phyloP scores from a whole-genome alignment of 2,113 vertebrate species.

The Tachysurus vachellii region DNA sequence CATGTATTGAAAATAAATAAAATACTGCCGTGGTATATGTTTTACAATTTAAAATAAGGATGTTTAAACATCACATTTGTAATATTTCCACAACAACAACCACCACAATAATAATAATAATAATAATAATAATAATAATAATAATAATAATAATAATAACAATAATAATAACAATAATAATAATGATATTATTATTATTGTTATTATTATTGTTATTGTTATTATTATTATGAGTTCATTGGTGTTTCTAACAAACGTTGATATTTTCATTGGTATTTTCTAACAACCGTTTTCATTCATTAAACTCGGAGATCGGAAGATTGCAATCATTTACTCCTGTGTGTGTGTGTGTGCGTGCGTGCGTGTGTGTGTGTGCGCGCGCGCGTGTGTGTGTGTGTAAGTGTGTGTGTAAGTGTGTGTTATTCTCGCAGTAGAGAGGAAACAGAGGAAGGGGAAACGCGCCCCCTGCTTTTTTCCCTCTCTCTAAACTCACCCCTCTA shows the following conservation, averaged over 20 bases:
- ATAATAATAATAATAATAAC: background rate
- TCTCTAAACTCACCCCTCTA: slow-evolving; percentile 65
- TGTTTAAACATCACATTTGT: background rate
- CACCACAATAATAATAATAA: background rate
- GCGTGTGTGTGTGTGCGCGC: background rate
- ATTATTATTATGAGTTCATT: background rate
- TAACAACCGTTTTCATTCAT: background rate
- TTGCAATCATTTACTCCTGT: background rate
- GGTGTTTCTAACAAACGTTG: background rate
- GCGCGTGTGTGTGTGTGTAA: too few relatives aligned
- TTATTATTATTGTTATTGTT: too few relatives aligned
- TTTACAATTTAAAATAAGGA: background rate
- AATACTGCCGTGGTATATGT: background rate
- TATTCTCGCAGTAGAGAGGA: slow-evolving; percentile 3
- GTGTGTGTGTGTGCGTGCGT: slow-evolving; percentile 15
- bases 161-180: background rate
- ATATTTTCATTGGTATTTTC: background rate
- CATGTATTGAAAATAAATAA: background rate
- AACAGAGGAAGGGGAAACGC: slow-evolving; percentile 66
- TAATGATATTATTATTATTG: too few relatives aligned
- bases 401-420: background rate
- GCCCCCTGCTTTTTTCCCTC: slow-evolving; percentile 67
- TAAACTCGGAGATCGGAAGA: background rate
- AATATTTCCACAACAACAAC: background rate
- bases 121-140: background rate